Conservation (phyloP, 35 echinoderm and acorn worm species). For the Lytechinus pictus region DNA sequence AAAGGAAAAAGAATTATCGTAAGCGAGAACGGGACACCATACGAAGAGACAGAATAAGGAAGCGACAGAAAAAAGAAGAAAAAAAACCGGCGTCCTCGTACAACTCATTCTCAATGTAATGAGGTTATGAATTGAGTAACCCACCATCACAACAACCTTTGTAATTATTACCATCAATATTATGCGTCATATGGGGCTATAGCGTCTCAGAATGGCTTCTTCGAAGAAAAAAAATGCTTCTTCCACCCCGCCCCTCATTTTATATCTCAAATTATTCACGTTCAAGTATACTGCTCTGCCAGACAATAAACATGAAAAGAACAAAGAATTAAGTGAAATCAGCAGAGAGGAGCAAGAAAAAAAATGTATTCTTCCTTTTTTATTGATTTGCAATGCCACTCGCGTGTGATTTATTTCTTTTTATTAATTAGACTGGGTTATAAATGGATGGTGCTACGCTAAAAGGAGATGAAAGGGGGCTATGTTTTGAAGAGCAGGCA, state of each 20-base stretch:
- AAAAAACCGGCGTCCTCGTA: no score
- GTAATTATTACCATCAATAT: conserved; percentile 20
- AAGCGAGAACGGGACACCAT: not conserved
- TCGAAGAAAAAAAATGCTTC: not conserved
- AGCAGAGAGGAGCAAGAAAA: not conserved
- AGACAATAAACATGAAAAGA: not conserved
- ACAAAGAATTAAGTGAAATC: not conserved
- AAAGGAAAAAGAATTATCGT: not conserved
- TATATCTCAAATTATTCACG: not conserved
- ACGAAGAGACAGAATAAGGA: no score
- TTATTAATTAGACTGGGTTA: conserved; percentile 32
- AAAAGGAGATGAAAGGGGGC: not conserved
- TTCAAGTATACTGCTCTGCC: not conserved
- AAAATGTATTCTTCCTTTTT: conserved; percentile 12
- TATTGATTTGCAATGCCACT: conserved; percentile 14
- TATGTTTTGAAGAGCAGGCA: not conserved
- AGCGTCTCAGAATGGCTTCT: not conserved
- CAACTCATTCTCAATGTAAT: not conserved
- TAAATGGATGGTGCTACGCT: conserved; percentile 25
- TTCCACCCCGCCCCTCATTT: not conserved
- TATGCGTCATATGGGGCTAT: not conserved
- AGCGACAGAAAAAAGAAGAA: no score
- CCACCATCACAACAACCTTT: not conserved
- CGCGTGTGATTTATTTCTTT: conserved; percentile 34
- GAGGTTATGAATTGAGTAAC: conserved; percentile 32